Evolutionary conservation across 2,797 vertebrate genomes (phyloP).

Genomic region (Alosa sapidissima): DNA sequence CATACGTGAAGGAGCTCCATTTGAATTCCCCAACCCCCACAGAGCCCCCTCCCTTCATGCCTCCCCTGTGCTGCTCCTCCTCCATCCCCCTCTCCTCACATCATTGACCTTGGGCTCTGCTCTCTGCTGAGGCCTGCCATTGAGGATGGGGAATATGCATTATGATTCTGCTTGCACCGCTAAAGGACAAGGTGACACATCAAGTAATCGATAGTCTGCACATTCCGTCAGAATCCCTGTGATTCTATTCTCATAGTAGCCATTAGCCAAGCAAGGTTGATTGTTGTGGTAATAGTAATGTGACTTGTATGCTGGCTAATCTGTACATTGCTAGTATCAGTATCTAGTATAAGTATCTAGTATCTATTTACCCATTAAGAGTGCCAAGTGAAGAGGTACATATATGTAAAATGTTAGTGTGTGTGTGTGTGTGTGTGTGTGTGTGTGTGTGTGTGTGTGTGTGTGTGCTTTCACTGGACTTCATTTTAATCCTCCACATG

Average conservation of each 20-base stretch:
- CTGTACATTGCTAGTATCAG: neutral
- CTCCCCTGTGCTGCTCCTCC: neutral
- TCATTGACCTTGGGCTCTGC: constrained; percentile 57
- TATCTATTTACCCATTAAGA: neutral
- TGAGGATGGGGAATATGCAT: constrained; percentile 45
- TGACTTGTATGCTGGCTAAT: neutral
- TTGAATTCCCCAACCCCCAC: constrained; percentile 34
- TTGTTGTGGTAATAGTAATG: neutral
- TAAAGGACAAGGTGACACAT: constrained; percentile 57
- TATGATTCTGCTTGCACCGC: constrained; percentile 45
- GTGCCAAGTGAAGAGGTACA: neutral
- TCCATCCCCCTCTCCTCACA: constrained; percentile 39
- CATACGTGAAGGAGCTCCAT: neutral
- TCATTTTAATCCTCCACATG: neutral
- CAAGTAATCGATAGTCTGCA: constrained; percentile 46
- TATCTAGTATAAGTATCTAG: no score
- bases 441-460: no score
- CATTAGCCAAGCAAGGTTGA: neutral
- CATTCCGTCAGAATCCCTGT: neutral
- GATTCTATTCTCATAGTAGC: neutral
- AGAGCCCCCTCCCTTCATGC: neutral
- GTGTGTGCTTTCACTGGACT: neutral
- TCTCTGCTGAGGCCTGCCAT: constrained; percentile 38
- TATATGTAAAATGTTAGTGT: neutral
- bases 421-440: no score